phyloP scores from a whole-genome alignment of 2,113 vertebrate species.

The Hylia prasina region DNA sequence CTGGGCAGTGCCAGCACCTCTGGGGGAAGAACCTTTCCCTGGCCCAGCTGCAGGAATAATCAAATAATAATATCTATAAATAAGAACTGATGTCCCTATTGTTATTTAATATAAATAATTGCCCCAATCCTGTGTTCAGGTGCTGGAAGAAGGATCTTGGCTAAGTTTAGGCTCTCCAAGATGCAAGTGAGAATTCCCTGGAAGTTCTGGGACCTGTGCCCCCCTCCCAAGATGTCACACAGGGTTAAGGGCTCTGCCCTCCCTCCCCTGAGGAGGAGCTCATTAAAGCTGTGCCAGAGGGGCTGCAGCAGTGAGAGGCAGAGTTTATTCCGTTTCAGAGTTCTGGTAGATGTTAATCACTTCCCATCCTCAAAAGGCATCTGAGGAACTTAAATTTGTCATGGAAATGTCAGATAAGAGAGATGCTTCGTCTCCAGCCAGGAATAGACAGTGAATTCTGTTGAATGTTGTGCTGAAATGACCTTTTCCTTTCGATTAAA shows the following conservation, averaged over 20 bases:
- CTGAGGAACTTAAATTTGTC: slow-evolving; percentile 35
- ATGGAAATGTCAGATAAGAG: slow-evolving; percentile 45
- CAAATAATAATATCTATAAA: neutral
- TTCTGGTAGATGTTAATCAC: slow-evolving; percentile 1
- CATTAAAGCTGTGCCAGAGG: neutral
- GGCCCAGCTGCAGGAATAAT: neutral
- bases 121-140: neutral
- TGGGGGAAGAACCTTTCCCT: neutral
- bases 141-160: neutral
- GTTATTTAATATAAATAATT: neutral
- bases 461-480: neutral
- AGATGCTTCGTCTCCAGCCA: neutral
- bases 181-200: neutral
- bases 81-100: neutral
- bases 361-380: neutral
- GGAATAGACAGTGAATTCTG: neutral
- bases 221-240: neutral
- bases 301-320: neutral
- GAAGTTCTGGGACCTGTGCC: neutral
- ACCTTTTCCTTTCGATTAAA: slow-evolving; percentile 45
- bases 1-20: neutral
- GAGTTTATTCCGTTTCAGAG: neutral
- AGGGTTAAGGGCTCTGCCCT: neutral
- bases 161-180: neutral
- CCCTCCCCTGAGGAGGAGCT: neutral